These are phyloP conservation scores for Gerosis bhagava DNA, from an alignment of 2,888 invertebrate species.

Conservation along the genomic window DNA sequence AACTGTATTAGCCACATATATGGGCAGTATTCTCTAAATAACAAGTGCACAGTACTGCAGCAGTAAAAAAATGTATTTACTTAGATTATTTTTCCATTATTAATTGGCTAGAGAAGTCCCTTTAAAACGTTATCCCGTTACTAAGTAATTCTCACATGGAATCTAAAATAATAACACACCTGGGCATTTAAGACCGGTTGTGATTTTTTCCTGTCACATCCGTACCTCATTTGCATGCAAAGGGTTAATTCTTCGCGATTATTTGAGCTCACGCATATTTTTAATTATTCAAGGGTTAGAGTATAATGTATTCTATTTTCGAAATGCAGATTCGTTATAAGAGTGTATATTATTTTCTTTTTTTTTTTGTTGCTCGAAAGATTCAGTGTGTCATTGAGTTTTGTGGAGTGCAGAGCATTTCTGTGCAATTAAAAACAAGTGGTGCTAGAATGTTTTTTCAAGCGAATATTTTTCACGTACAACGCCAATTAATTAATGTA, in stretches of 20 bases:
- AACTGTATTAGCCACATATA: no score
- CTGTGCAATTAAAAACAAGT: conserved; percentile 21
- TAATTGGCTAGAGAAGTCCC: conserved; percentile 16
- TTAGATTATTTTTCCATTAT: conserved; percentile 6
- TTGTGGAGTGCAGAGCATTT: conserved; percentile 55
- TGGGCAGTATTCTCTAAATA: no score
- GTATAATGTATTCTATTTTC: conserved; percentile 68
- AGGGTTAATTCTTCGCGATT: conserved; percentile 78
- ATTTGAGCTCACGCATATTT: conserved; percentile 79
- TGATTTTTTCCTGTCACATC: conserved; percentile 58
- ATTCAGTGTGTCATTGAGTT: conserved; percentile 62
- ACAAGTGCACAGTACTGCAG: no score
- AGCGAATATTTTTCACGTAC: conserved; percentile 7
- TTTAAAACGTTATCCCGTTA: conserved; percentile 8
- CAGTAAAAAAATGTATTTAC: no score
- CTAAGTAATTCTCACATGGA: conserved; percentile 30
- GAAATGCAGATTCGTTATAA: conserved; percentile 58
- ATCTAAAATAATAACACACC: conserved; percentile 67
- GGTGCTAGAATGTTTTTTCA: conserved; percentile 13
- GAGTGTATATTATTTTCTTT: conserved; percentile 58
- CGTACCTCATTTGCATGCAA: conserved; percentile 71
- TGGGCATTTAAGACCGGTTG: conserved; percentile 64
- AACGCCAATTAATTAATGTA: conserved; percentile 14
- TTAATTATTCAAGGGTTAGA: conserved; percentile 80
- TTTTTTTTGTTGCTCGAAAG: conserved; percentile 43